phyloP scores from a whole-genome alignment of 1,140 invertebrate genomes.

The Dreissena polymorpha region DNA sequence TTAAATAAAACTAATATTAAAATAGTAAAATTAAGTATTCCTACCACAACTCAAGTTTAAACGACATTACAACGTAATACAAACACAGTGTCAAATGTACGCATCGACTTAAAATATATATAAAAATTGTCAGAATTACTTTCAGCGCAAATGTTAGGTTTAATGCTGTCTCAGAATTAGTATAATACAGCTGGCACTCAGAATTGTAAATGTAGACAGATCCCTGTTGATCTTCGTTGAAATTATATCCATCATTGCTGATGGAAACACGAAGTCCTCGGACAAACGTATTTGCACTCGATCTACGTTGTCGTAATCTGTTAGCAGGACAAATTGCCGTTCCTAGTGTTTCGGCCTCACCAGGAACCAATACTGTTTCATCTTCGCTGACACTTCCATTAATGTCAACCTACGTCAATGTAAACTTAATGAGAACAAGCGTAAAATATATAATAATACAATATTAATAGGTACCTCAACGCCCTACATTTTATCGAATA shows the following conservation, averaged over 20 bases:
- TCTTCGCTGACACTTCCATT: neutral
- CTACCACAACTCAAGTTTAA: no score
- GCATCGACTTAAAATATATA: no score
- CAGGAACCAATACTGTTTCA: neutral
- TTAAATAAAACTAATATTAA: no score
- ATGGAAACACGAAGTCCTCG: neutral
- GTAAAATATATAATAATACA: neutral
- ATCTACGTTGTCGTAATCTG: neutral
- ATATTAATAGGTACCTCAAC: neutral
- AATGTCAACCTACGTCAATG: neutral
- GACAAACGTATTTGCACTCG: neutral
- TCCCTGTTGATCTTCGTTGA: neutral
- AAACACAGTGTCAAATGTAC: no score
- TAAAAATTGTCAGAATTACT: neutral
- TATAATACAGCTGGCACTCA: neutral
- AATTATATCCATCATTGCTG: neutral
- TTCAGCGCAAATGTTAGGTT: neutral
- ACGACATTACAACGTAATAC: no score
- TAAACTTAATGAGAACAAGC: neutral
- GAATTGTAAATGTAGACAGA: slow-evolving; percentile 2
- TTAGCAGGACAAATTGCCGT: neutral
- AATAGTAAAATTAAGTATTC: no score
- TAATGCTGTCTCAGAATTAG: neutral
- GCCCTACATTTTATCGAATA: neutral
- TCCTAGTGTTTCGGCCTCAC: neutral